Conservation (phyloP, 2,113 vertebrate species). For the Hippocampus guttulatus region DNA sequence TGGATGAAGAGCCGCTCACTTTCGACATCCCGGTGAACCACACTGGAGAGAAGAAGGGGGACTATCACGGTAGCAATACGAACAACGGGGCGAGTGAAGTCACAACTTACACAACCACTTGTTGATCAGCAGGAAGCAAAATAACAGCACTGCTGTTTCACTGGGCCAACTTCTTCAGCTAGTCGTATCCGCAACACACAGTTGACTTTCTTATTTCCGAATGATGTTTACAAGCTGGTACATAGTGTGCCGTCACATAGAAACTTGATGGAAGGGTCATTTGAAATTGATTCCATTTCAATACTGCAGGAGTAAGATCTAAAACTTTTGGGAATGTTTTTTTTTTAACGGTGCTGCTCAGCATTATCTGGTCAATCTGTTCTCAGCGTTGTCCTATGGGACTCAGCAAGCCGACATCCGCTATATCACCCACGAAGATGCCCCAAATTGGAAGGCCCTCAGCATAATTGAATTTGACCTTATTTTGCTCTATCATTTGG, state of each 20-base stretch:
- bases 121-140: not conserved
- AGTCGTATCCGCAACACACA: too few species aligned
- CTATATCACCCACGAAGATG: constrained; percentile 25
- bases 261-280: not conserved
- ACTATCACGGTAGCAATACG: too few species aligned
- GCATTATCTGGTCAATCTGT: constrained; percentile 37
- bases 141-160: not conserved
- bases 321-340: constrained; percentile 11
- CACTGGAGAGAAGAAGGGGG: too few species aligned
- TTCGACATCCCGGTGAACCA: too few species aligned
- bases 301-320: not conserved
- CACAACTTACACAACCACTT: not conserved
- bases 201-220: too few species aligned
- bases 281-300: constrained; percentile 14
- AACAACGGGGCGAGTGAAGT: too few species aligned
- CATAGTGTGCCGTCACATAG: too few species aligned
- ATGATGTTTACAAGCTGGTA: too few species aligned
- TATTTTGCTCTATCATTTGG: constrained; percentile 34
- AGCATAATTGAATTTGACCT: constrained; percentile 36
- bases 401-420: constrained; percentile 24
- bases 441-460: constrained; percentile 17
- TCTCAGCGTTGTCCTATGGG: constrained; percentile 5
- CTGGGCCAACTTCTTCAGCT: not conserved
- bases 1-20: too few species aligned
- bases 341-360: constrained; percentile 10